Base-by-base conservation (phyloP, 2,888 invertebrate genomes). In the Lasioglossum calceatum region DNA sequence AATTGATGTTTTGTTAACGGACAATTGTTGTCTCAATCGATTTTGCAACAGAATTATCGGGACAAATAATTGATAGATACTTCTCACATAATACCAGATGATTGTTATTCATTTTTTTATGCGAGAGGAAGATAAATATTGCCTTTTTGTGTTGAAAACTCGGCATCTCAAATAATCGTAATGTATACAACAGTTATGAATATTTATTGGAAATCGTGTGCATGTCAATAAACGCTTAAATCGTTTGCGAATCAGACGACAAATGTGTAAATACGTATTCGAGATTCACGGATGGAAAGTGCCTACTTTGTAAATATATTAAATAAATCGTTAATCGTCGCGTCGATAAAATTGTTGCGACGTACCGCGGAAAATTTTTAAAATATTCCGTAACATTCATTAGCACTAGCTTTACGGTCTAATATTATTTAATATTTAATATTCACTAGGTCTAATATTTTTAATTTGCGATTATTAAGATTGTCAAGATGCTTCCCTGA, bases 1-100 rank as follows among this genome's bases (percentile, higher is more conserved):
- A 58, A 71, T 79, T 72, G 44, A 42, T 58, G 36, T 44, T 39
- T 71, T 27, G 47, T 39, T 39, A 78, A 19, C 50, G 32, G 5
- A n/a, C 27, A 39, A 23, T 19, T 58, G 71, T 70, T 58, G 27
- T 47, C 58, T 72, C 36, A 50, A 72, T 71, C 39, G 27, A 79
- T 58, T 54, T 19, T 7, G n/a, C 42, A 36, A 16, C 27, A 4
- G 2, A 19, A 32, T 32, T 32, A 27, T 16, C 14, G 67, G 36
- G 5, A 8, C 36, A 7, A 67, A 27, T 67, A 36, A 67, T 67
- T 19, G 7, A 36, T 0, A 32, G 36, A 36, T 36, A 36, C 2
- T 19, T 67, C n/a, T 58, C 4, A 3, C 2, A n/a, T 58, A 58
- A n/a, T 12, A 58, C 1, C n/a, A 10, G 8, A n/a, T n/a, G n/a